Evolutionary conservation across 2,797 vertebrate species (phyloP).

Genomic region (Distichodus sexfasciatus): DNA sequence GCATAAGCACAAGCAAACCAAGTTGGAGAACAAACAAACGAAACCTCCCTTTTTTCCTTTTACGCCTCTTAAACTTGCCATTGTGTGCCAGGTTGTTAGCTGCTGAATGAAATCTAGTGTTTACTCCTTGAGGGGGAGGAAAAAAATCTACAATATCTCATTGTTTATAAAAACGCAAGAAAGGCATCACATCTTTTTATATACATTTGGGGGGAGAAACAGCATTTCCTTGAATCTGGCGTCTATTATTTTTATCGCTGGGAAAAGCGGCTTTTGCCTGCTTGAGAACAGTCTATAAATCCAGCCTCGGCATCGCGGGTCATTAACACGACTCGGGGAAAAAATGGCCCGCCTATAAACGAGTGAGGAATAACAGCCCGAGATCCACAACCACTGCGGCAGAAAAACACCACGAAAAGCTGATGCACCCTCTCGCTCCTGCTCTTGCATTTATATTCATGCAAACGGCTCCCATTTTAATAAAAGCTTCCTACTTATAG

Average conservation of each 20-base stretch:
- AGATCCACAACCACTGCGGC: not conserved
- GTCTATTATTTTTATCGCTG: not conserved
- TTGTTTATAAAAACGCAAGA: too few relatives aligned
- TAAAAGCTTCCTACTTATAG: not conserved
- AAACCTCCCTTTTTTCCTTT: too few relatives aligned
- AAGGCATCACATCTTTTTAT: too few relatives aligned
- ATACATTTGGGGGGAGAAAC: not conserved
- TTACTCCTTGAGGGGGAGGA: too few relatives aligned
- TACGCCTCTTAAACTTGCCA: too few relatives aligned
- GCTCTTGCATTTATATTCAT: not conserved
- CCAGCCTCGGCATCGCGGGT: not conserved
- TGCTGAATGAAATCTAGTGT: too few relatives aligned
- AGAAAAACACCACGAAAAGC: not conserved
- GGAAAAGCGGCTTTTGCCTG: not conserved
- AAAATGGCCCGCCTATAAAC: not conserved
- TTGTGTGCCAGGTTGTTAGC: too few relatives aligned
- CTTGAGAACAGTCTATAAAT: not conserved
- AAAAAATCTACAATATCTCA: too few relatives aligned
- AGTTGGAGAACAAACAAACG: too few relatives aligned
- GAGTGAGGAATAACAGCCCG: not conserved
- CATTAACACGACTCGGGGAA: not conserved
- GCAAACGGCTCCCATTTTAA: not conserved
- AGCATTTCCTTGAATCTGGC: not conserved
- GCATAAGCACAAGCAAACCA: too few relatives aligned
- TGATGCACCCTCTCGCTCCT: not conserved